Percentiles rank a stretch among this genome's conserved stretches.
These are phyloP conservation scores for Gnathonemus longibarbis DNA, from an alignment of 2,113 vertebrate genomes.

Conservation along the genomic window DNA sequence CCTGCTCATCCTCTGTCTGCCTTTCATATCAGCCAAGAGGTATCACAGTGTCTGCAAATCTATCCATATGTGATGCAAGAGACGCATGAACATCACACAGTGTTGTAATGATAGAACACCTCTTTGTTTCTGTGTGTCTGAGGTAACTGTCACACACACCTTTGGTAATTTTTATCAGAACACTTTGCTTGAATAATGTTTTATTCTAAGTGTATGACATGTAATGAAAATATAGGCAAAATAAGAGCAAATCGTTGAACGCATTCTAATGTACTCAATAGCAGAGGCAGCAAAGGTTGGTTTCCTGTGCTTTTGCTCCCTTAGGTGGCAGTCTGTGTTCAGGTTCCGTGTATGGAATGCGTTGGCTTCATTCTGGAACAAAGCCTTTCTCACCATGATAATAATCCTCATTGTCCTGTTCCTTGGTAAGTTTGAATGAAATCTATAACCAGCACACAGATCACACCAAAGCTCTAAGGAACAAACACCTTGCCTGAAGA, in stretches of 20 bases:
- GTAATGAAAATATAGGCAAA: background rate
- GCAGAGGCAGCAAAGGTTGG: background rate
- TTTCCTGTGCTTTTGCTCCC: conserved; percentile 36
- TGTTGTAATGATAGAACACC: background rate
- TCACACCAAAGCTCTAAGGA: background rate
- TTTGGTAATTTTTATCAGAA: background rate
- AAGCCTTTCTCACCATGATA: conserved; percentile 82
- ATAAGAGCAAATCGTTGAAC: background rate
- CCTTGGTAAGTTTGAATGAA: conserved; percentile 60
- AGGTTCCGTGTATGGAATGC: conserved; percentile 67
- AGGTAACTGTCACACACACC: background rate
- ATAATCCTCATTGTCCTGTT: conserved; percentile 72
- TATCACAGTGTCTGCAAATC: conserved; percentile 22
- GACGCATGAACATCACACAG: background rate
- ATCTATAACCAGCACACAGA: background rate
- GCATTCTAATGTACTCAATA: background rate
- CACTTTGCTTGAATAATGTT: background rate
- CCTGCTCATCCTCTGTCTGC: conserved; percentile 64
- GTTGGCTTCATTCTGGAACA: conserved; percentile 83
- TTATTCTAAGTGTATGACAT: background rate
- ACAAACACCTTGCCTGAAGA: background rate
- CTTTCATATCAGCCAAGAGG: conserved; percentile 69
- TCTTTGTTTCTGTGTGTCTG: background rate
- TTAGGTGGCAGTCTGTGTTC: conserved; percentile 74
- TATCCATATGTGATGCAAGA: background rate